These are phyloP conservation scores for Luperina nickerlii DNA, from an alignment of 2,888 invertebrate species.

Conservation along the genomic window DNA sequence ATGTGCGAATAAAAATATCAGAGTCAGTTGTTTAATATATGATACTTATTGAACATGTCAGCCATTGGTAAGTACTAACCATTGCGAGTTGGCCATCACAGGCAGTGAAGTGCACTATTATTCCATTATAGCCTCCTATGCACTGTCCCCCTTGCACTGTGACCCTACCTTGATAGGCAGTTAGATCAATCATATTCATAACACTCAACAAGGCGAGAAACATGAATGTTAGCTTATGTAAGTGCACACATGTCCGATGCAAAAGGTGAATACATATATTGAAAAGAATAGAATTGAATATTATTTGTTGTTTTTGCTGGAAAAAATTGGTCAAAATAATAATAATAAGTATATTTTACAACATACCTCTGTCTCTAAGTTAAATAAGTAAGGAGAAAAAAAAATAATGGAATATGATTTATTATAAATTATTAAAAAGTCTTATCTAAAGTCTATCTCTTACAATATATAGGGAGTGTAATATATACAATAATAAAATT, in stretches of 20 bases:
- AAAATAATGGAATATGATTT: neutral
- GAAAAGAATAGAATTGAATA: neutral
- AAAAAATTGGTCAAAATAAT: neutral
- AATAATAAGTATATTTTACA: neutral
- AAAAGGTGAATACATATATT: constrained; percentile 1
- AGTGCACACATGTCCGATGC: neutral
- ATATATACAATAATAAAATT: neutral
- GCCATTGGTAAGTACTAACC: constrained; percentile 16
- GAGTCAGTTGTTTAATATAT: constrained; percentile 1
- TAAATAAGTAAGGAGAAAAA: neutral
- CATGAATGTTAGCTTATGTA: neutral
- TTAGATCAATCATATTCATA: constrained; percentile 58
- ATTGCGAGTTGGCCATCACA: constrained; percentile 15
- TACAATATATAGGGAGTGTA: neutral
- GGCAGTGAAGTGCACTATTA: constrained; percentile 31
- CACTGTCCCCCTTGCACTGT: constrained; percentile 48
- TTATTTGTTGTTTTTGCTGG: neutral
- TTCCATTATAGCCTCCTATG: constrained; percentile 49
- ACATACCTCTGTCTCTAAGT: neutral
- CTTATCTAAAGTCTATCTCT: neutral
- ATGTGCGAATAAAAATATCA: neutral
- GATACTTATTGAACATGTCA: constrained; percentile 9
- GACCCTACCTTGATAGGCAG: constrained; percentile 48
- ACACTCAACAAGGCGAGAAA: constrained; percentile 29
- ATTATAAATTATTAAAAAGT: neutral